Evolutionary conservation across 2,113 vertebrate genomes (phyloP).

Genomic region (Phrynosoma blainvillii): DNA sequence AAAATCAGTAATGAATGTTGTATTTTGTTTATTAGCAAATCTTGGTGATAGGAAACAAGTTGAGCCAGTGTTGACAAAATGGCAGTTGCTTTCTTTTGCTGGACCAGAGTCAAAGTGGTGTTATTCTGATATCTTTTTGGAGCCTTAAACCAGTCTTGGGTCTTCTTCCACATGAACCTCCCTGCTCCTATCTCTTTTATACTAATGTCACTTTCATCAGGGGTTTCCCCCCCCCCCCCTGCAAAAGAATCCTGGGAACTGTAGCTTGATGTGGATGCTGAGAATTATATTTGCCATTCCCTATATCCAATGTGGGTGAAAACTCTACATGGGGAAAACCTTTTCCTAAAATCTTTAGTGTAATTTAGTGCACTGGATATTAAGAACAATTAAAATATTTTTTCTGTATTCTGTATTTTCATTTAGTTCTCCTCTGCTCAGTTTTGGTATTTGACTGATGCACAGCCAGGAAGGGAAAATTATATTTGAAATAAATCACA

Average conservation of each 20-base stretch:
- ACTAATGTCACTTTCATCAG: background rate
- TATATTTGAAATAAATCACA: constrained; percentile 1
- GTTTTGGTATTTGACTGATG: background rate
- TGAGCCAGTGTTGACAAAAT: background rate
- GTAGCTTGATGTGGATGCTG: background rate
- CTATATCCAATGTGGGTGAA: background rate
- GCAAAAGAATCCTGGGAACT: background rate
- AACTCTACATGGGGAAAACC: background rate
- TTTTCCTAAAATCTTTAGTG: background rate
- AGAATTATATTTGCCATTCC: background rate
- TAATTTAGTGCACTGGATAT: background rate
- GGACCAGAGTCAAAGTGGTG: background rate
- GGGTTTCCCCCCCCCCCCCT: too few species aligned
- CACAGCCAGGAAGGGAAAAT: background rate
- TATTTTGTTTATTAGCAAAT: background rate
- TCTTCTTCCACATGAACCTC: background rate
- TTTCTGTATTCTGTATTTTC: background rate
- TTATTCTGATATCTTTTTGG: background rate
- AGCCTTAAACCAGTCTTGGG: background rate
- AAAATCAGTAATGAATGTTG: background rate
- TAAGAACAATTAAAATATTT: background rate
- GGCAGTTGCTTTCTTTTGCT: background rate
- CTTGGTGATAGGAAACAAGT: too few species aligned
- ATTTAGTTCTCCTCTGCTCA: background rate
- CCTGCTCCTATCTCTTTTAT: background rate